phyloP scores from a whole-genome alignment of 1,140 invertebrate genomes.

The Drosophila kurseongensis region DNA sequence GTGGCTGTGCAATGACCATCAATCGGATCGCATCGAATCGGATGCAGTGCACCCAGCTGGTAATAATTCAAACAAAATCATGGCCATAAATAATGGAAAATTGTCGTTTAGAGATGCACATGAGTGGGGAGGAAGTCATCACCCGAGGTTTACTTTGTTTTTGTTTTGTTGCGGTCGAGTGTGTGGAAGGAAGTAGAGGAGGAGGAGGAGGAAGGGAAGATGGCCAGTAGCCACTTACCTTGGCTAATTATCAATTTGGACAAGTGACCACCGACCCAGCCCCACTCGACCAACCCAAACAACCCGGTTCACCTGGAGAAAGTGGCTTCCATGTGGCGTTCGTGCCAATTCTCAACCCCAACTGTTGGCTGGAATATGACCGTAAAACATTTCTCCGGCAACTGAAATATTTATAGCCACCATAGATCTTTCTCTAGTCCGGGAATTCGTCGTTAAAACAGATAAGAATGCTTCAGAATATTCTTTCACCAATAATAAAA shows the following conservation, averaged over 20 bases:
- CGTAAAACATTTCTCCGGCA: neutral
- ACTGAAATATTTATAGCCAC: no score
- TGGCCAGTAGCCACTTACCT: conserved; percentile 54
- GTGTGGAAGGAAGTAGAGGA: conserved; percentile 18
- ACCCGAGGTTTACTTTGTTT: conserved; percentile 15
- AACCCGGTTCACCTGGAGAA: conserved; percentile 38
- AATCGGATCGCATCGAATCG: conserved; percentile 6
- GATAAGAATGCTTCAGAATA: no score
- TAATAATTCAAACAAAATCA: conserved; percentile 21
- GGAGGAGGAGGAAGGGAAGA: conserved; percentile 11
- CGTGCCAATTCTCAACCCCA: neutral
- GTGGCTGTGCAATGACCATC: conserved; percentile 5
- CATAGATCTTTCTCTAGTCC: no score
- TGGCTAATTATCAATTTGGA: conserved; percentile 68
- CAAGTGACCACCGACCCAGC: conserved; percentile 34
- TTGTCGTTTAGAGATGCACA: conserved; percentile 51
- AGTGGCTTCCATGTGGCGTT: conserved; percentile 20
- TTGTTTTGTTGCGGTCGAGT: conserved; percentile 24
- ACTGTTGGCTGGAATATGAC: conserved; percentile 24
- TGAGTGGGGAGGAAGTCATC: conserved; percentile 22
- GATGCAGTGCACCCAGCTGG: conserved; percentile 29
- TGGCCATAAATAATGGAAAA: conserved; percentile 68
- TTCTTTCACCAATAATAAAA: no score
- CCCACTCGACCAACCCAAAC: conserved; percentile 1
- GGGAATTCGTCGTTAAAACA: no score